phyloP scores from a whole-genome alignment of 2,888 invertebrate species.

The Iselma pallidipennis region DNA sequence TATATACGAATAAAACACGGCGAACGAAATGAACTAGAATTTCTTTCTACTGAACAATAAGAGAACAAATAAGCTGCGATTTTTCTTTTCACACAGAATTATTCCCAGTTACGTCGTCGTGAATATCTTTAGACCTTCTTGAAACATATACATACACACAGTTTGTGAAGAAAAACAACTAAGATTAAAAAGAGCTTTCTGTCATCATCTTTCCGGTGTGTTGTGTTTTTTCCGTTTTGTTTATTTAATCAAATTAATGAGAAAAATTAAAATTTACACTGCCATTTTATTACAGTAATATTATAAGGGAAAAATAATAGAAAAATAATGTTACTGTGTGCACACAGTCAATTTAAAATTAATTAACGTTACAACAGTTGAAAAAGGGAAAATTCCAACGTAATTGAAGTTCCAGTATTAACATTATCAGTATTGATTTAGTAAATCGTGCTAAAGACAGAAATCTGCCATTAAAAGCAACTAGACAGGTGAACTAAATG shows the following conservation, averaged over 20 bases:
- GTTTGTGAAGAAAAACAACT: background rate
- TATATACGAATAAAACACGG: background rate
- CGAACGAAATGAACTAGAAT: background rate
- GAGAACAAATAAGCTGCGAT: background rate
- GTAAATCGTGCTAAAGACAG: too few relatives aligned
- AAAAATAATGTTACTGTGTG: too few relatives aligned
- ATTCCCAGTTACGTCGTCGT: background rate
- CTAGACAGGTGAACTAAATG: too few relatives aligned
- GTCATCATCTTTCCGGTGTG: background rate
- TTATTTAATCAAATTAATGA: background rate
- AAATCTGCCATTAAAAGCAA: too few relatives aligned
- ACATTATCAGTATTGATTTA: too few relatives aligned
- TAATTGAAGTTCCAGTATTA: too few relatives aligned
- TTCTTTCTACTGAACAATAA: background rate
- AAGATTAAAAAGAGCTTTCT: background rate
- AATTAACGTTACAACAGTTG: too few relatives aligned
- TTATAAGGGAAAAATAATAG: background rate
- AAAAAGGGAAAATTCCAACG: too few relatives aligned
- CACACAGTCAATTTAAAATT: too few relatives aligned
- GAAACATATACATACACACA: background rate
- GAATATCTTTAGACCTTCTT: background rate
- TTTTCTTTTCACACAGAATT: background rate
- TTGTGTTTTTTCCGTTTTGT: too few relatives aligned
- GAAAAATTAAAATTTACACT: background rate
- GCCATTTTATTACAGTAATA: background rate